Percentiles rank a stretch among this genome's conserved stretches.
phyloP scores from a whole-genome alignment of 2,888 invertebrate genomes.

The Anagyrus pseudococci region DNA sequence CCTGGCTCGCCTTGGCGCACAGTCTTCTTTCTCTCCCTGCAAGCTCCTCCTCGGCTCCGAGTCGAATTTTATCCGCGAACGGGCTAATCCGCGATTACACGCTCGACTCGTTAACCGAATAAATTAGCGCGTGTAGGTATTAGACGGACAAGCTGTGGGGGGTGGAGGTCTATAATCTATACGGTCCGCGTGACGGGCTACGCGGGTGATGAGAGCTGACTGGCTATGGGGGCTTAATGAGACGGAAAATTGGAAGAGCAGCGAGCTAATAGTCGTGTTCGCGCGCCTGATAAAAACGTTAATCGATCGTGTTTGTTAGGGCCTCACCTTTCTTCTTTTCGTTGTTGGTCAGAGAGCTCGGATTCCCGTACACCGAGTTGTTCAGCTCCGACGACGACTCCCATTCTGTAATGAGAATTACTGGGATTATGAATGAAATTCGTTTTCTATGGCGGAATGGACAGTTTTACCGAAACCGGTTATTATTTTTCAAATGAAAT shows the following conservation, averaged over 20 bases:
- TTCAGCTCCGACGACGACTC: constrained; percentile 64
- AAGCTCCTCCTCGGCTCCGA: background rate
- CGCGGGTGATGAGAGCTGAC: background rate
- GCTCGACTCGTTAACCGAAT: constrained; percentile 11
- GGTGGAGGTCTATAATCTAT: background rate
- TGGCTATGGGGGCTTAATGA: constrained; percentile 13
- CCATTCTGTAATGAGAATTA: constrained; percentile 57
- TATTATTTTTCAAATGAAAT: no score
- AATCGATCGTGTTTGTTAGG: background rate
- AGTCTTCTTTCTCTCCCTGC: background rate
- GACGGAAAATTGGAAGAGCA: constrained; percentile 11
- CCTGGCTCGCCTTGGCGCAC: background rate
- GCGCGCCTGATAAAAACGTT: background rate
- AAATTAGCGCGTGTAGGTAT: background rate
- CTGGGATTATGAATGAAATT: no score
- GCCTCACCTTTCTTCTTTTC: constrained; percentile 56
- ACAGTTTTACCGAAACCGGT: no score
- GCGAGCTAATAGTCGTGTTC: background rate
- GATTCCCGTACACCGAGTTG: constrained; percentile 70
- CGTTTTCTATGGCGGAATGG: no score
- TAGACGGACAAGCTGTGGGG: background rate
- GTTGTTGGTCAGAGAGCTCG: constrained; percentile 71
- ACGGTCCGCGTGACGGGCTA: background rate
- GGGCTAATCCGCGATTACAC: constrained; percentile 27
- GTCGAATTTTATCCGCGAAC: constrained; percentile 12